Evolutionary conservation across 2,888 invertebrate genomes (phyloP).

Genomic region (Urechis unicinctus): DNA sequence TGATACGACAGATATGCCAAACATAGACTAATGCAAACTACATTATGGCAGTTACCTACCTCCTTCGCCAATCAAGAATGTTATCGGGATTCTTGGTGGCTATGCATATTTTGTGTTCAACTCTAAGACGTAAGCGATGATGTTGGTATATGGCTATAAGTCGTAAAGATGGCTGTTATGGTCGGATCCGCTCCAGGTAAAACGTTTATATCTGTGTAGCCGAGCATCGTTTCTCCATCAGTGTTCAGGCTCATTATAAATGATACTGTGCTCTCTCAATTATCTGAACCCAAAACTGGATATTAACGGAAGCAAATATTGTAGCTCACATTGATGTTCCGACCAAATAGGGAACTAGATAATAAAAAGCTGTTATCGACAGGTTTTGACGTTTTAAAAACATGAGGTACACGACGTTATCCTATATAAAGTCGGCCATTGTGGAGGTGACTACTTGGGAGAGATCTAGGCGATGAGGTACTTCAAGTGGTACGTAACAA

Average conservation of each 20-base stretch:
- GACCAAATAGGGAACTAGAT: too few relatives aligned
- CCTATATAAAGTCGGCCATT: slow-evolving; percentile 24
- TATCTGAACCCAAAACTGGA: slow-evolving; percentile 20
- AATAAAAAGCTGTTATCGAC: too few relatives aligned
- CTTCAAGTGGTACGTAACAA: slow-evolving; percentile 22
- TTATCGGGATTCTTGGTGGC: slow-evolving; percentile 17
- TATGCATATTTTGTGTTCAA: slow-evolving; percentile 24
- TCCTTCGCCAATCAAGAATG: slow-evolving; percentile 22
- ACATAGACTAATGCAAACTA: background rate
- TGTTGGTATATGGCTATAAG: slow-evolving; percentile 26
- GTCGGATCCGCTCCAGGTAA: slow-evolving; percentile 15
- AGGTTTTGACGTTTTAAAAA: too few relatives aligned
- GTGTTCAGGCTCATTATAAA: slow-evolving; percentile 18
- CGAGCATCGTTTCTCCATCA: slow-evolving; percentile 13
- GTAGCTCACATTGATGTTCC: too few relatives aligned
- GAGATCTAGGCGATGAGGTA: slow-evolving; percentile 18
- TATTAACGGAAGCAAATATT: slow-evolving; percentile 15
- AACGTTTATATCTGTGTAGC: background rate
- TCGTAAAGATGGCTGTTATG: slow-evolving; percentile 25
- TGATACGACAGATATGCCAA: too few relatives aligned
- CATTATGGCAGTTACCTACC: too few relatives aligned
- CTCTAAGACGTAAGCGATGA: slow-evolving; percentile 22
- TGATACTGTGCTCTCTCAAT: slow-evolving; percentile 23
- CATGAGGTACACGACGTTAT: slow-evolving; percentile 21
- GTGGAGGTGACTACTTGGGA: slow-evolving; percentile 20